Evolutionary conservation across 2,113 vertebrate species (phyloP).

Genomic region (Centropristis striata): DNA sequence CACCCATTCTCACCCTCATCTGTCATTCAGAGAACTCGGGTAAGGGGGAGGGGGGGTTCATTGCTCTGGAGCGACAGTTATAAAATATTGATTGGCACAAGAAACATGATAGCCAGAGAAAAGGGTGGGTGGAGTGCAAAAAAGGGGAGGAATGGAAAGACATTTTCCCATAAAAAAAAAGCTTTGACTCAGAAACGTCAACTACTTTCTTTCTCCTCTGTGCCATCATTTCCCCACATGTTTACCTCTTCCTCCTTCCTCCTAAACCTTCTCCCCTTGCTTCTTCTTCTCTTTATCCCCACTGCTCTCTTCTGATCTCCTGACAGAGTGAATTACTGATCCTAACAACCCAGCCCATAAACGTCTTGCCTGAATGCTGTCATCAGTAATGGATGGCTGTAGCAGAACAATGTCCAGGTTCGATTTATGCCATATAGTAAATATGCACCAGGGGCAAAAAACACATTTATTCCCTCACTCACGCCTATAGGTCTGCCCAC

Average conservation of each 20-base stretch:
- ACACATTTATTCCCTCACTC: constrained; percentile 41
- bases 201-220: constrained; percentile 21
- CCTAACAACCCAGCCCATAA: constrained; percentile 77
- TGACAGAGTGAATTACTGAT: constrained; percentile 75
- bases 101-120: constrained; percentile 76
- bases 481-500: constrained; percentile 7
- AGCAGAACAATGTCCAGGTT: constrained; percentile 68
- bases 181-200: constrained; percentile 40
- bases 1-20: constrained; percentile 72
- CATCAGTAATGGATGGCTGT: constrained; percentile 75
- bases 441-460: constrained; percentile 51
- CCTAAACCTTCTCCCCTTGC: constrained; percentile 12
- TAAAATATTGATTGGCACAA: constrained; percentile 81
- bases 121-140: constrained; percentile 32
- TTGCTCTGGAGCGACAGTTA: constrained; percentile 67
- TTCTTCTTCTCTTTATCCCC: constrained; percentile 20
- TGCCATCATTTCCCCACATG: not conserved
- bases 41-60: constrained; percentile 45
- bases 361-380: constrained; percentile 71
- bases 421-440: constrained; percentile 69
- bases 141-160: constrained; percentile 20
- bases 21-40: constrained; percentile 70
- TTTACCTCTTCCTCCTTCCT: constrained; percentile 3
- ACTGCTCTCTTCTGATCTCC: constrained; percentile 37
- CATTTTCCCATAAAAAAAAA: constrained; percentile 51